phyloP scores from a whole-genome alignment of 2,797 vertebrate species.

The Muraenolepis orangiensis region DNA sequence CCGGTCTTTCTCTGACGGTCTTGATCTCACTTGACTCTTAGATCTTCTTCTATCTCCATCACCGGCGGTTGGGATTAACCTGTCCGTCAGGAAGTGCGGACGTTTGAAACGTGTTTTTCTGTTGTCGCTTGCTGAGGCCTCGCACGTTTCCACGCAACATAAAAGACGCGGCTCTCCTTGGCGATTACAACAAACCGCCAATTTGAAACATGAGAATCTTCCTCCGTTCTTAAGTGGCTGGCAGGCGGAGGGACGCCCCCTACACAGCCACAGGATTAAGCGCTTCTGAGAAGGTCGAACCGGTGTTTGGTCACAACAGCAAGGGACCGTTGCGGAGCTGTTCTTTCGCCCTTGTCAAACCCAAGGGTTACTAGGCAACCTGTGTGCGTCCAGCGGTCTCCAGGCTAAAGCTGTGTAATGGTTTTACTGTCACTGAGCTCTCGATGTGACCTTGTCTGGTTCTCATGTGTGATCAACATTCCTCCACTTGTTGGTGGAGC shows the following conservation, averaged over 20 bases:
- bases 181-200: not conserved
- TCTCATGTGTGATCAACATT: conserved; percentile 4
- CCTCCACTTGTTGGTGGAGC: not conserved
- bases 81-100: conserved; percentile 13
- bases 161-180: not conserved
- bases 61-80: conserved; percentile 5
- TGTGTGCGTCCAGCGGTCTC: conserved; percentile 41
- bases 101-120: conserved; percentile 30
- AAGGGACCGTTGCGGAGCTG: not conserved
- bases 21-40: conserved; percentile 25
- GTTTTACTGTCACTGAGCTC: conserved; percentile 66
- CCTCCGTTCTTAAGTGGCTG: not conserved
- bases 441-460: conserved; percentile 48
- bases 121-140: not conserved
- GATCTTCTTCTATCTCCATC: conserved; percentile 17
- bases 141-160: conserved; percentile 20
- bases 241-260: not conserved
- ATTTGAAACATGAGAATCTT: conserved; percentile 36
- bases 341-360: conserved; percentile 6
- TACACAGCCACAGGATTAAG: conserved; percentile 1
- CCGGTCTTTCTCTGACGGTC: conserved; percentile 1
- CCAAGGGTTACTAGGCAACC: conserved; percentile 47
- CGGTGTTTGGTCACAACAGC: not conserved
- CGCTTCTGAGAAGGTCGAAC: not conserved
- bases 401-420: conserved; percentile 59